Percentiles rank a stretch among this genome's conserved stretches.
These are phyloP conservation scores for Hydrophis major DNA, from an alignment of 2,797 vertebrate species.

Conservation along the genomic window DNA sequence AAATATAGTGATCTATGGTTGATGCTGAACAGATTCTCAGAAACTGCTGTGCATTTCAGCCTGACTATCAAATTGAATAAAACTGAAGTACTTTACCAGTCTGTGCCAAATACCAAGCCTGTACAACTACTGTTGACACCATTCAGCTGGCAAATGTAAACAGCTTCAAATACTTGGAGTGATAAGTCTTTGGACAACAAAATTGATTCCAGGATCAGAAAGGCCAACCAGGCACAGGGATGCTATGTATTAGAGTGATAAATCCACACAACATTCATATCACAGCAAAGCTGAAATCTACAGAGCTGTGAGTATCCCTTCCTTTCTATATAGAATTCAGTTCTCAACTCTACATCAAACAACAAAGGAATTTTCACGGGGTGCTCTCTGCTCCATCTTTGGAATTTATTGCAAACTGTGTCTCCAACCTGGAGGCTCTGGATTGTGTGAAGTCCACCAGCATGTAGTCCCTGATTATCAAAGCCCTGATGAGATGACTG, in stretches of 20 bases:
- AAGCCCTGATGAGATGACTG: neutral
- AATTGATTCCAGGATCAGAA: neutral
- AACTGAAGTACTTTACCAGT: neutral
- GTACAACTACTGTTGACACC: neutral
- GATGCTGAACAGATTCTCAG: neutral
- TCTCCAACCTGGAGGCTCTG: neutral
- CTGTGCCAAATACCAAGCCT: neutral
- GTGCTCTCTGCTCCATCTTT: neutral
- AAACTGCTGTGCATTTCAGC: neutral
- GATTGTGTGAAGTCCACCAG: neutral
- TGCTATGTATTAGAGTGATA: neutral
- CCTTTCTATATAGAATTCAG: neutral
- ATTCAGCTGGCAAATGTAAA: neutral
- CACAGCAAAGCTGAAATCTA: neutral
- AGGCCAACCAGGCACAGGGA: neutral
- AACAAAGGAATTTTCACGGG: neutral
- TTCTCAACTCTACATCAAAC: neutral
- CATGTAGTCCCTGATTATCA: neutral
- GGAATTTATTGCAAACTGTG: neutral
- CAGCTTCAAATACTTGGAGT: neutral
- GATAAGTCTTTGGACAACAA: neutral
- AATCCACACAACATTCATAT: neutral
- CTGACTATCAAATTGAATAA: neutral
- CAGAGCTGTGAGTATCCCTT: neutral
- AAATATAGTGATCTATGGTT: neutral